Evolutionary conservation across 1,140 invertebrate species (phyloP).

Genomic region (Meloidogyne exigua): DNA sequence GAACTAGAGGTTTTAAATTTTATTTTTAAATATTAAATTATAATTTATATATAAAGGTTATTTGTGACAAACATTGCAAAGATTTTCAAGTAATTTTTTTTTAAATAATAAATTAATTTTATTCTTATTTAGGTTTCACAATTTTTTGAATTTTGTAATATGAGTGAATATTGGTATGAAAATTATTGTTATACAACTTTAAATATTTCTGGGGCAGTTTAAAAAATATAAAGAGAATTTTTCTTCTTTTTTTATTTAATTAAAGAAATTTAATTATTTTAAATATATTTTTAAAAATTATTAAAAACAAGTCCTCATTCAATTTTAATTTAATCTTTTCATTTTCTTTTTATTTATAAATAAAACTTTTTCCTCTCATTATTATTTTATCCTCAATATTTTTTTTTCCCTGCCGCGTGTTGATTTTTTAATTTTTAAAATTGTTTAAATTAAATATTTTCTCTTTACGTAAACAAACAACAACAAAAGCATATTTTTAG

Average conservation of each 20-base stretch:
- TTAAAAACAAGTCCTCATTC: background rate
- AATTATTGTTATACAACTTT: constrained; percentile 9
- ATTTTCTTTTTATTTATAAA: background rate
- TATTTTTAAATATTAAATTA: constrained; percentile 4
- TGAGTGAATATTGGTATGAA: constrained; percentile 30
- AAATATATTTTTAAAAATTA: no score
- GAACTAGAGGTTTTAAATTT: constrained; percentile 30
- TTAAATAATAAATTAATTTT: no score
- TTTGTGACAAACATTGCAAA: constrained; percentile 31
- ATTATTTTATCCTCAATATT: background rate
- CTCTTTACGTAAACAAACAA: no score
- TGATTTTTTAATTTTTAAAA: background rate
- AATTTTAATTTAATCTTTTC: background rate
- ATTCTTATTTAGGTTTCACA: constrained; percentile 17
- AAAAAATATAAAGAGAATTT: background rate
- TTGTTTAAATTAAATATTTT: background rate
- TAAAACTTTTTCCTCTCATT: background rate
- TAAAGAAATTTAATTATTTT: no score
- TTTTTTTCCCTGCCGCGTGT: background rate
- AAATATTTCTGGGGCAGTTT: constrained; percentile 6
- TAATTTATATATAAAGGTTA: constrained; percentile 20
- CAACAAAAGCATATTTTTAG: no score
- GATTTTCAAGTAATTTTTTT: background rate
- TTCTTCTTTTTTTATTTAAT: background rate
- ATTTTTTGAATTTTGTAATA: constrained; percentile 36